phyloP scores from a whole-genome alignment of 2,888 invertebrate genomes.

The Ochlodes sylvanus region DNA sequence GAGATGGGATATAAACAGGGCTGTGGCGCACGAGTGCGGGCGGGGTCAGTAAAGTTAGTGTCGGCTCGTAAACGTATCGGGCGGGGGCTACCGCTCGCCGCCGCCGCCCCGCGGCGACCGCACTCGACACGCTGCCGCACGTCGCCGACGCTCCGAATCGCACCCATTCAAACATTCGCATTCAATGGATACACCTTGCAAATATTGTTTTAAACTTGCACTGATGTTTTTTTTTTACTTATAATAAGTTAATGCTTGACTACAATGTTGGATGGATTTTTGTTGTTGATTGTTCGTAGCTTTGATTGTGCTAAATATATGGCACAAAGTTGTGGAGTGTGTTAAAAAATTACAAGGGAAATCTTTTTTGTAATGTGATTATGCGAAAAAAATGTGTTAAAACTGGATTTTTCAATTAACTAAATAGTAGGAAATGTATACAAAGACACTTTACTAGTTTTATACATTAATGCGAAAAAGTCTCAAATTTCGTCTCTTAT shows the following conservation, averaged over 20 bases:
- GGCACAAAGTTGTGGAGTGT: too few relatives aligned
- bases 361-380: too few relatives aligned
- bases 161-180: constrained; percentile 73
- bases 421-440: too few relatives aligned
- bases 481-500: too few relatives aligned
- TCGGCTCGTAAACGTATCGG: constrained; percentile 82
- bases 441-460: too few relatives aligned
- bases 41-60: constrained; percentile 80
- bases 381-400: too few relatives aligned
- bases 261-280: too few relatives aligned
- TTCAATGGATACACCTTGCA: constrained; percentile 50
- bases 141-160: constrained; percentile 81
- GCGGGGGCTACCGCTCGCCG: constrained; percentile 54
- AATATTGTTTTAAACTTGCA: constrained; percentile 35
- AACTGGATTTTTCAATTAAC: too few relatives aligned
- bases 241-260: too few relatives aligned
- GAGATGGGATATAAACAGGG: constrained; percentile 76
- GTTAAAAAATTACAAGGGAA: too few relatives aligned
- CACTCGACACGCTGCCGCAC: constrained; percentile 81
- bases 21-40: constrained; percentile 71
- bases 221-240: constrained; percentile 12
- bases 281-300: not conserved
- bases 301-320: too few relatives aligned
- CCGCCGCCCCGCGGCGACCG: constrained; percentile 81
- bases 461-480: too few relatives aligned